phyloP scores from a whole-genome alignment of 1,140 invertebrate species.

The Battus philenor region DNA sequence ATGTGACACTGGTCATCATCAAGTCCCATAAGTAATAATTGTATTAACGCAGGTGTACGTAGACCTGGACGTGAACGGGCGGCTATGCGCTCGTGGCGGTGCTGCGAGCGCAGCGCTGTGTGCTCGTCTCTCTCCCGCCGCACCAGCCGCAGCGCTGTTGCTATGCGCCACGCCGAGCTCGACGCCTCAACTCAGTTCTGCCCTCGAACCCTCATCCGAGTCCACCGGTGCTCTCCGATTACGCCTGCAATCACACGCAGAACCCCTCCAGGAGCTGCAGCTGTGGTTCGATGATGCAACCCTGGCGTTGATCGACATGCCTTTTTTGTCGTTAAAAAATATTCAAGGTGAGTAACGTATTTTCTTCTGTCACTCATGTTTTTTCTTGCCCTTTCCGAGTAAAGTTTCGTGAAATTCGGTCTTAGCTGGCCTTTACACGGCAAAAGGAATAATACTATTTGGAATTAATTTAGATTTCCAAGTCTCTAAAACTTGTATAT shows the following conservation, averaged over 20 bases:
- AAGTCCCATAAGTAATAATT: too few species aligned
- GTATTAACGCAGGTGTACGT: constrained; percentile 31
- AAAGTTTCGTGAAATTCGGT: too few species aligned
- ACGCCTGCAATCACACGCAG: constrained; percentile 26
- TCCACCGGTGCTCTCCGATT: constrained; percentile 19
- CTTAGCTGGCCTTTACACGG: too few species aligned
- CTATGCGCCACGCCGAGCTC: constrained; percentile 10
- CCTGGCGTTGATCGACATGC: constrained; percentile 83
- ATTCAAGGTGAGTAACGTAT: constrained; percentile 83
- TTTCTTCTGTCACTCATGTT: too few species aligned
- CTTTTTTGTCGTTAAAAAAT: constrained; percentile 87
- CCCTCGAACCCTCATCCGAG: background rate
- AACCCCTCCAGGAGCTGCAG: constrained; percentile 43
- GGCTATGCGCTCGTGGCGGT: constrained; percentile 23
- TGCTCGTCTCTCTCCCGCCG: constrained; percentile 19
- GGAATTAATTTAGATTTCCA: too few species aligned
- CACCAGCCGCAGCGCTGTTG: constrained; percentile 20
- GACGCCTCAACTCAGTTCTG: background rate
- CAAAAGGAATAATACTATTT: too few species aligned
- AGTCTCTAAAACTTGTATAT: too few species aligned
- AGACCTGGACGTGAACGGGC: constrained; percentile 24
- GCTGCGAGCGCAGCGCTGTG: constrained; percentile 16
- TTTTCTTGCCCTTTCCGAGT: too few species aligned
- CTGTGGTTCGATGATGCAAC: constrained; percentile 90
- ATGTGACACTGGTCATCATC: too few species aligned